These are phyloP conservation scores for Atractosteus spatula DNA, from an alignment of 2,113 vertebrate species.

Conservation along the genomic window DNA sequence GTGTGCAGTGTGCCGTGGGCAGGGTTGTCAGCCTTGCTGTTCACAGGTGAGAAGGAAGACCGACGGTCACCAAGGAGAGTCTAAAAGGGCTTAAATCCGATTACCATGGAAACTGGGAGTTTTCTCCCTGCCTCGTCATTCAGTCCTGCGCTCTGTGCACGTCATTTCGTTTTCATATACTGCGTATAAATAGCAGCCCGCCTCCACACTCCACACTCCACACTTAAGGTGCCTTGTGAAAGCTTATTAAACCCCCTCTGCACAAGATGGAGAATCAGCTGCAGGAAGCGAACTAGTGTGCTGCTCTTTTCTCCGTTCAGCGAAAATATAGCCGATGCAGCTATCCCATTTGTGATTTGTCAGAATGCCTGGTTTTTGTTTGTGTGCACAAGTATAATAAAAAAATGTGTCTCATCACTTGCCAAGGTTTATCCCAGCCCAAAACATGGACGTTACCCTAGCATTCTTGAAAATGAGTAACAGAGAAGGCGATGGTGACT, in stretches of 20 bases:
- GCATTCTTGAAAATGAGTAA: too few species aligned
- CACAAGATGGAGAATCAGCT: not conserved
- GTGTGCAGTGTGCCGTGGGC: not conserved
- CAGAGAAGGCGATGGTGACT: too few species aligned
- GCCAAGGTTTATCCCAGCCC: too few species aligned
- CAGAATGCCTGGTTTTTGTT: too few species aligned
- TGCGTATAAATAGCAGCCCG: not conserved
- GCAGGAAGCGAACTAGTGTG: not conserved
- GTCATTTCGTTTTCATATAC: not conserved
- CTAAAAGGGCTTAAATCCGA: not conserved
- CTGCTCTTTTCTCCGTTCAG: too few species aligned
- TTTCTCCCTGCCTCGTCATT: not conserved
- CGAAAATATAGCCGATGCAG: too few species aligned
- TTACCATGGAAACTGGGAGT: not conserved
- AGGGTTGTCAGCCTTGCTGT: not conserved
- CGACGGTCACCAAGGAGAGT: not conserved
- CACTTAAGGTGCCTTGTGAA: not conserved
- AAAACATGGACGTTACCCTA: too few species aligned
- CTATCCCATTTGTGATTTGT: too few species aligned
- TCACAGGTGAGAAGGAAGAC: not conserved
- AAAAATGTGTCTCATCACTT: too few species aligned
- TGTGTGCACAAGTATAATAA: too few species aligned
- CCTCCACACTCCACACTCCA: slow-evolving; percentile 1
- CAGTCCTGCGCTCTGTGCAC: not conserved
- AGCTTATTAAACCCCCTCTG: not conserved